phyloP scores from a whole-genome alignment of 2,113 vertebrate species.

The Amia ocellicauda region DNA sequence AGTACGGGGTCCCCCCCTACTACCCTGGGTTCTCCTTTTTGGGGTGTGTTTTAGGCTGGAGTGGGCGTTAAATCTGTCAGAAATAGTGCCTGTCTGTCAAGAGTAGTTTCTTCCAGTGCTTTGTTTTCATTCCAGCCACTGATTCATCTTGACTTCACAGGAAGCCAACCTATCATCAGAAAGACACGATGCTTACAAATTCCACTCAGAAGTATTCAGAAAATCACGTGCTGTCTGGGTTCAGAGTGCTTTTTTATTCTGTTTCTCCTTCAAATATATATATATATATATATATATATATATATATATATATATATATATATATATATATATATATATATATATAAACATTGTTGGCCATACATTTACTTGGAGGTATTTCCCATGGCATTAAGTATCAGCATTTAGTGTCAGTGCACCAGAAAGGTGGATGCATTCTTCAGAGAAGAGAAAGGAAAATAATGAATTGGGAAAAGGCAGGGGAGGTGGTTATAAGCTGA shows the following conservation, averaged over 20 bases:
- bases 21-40: constrained; percentile 8
- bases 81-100: background rate
- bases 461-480: no score
- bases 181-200: background rate
- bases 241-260: no score
- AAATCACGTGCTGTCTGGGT: no score
- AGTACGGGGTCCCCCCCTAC: background rate
- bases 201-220: background rate
- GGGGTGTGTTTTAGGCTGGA: background rate
- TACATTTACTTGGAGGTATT: no score
- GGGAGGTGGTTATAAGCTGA: no score
- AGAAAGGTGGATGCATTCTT: no score
- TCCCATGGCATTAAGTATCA: no score
- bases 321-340: constrained; percentile 19
- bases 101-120: background rate
- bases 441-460: no score
- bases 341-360: no score
- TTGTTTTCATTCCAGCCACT: background rate
- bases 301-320: no score
- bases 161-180: background rate
- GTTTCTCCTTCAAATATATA: constrained; percentile 9
- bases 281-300: no score
- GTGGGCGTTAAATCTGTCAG: background rate
- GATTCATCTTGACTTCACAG: background rate
- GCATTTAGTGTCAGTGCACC: no score